phyloP scores from a whole-genome alignment of 2,888 invertebrate species.

The Lasiommata megera region DNA sequence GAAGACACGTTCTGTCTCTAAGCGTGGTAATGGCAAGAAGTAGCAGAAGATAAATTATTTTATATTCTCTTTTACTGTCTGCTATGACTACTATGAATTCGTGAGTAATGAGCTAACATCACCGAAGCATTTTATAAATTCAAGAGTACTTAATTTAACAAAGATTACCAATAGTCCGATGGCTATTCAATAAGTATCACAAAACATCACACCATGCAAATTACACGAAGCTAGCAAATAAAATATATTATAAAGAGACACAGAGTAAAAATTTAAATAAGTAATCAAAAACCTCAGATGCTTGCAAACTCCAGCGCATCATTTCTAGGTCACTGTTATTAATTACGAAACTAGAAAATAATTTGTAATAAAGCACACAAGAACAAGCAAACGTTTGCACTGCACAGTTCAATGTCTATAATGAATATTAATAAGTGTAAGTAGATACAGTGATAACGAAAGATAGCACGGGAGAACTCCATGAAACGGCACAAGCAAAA shows the following conservation, averaged over 20 bases:
- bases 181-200: too few species aligned
- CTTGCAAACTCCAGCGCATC: constrained; percentile 59
- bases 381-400: constrained; percentile 56
- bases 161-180: too few species aligned
- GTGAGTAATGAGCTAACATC: too few species aligned
- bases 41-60: too few species aligned
- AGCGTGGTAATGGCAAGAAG: too few species aligned
- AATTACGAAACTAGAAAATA: constrained; percentile 1
- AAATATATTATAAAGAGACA: neutral
- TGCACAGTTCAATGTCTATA: constrained; percentile 54
- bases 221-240: neutral
- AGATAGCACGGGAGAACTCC: constrained; percentile 65
- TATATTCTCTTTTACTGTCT: too few species aligned
- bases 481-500: constrained; percentile 40
- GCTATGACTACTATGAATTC: too few species aligned
- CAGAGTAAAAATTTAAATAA: neutral
- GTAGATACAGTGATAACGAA: constrained; percentile 71
- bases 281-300: constrained; percentile 47
- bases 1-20: too few species aligned
- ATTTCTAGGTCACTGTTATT: constrained; percentile 37
- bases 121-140: too few species aligned
- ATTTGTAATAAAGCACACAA: constrained; percentile 23
- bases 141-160: too few species aligned
- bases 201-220: neutral
- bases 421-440: constrained; percentile 63